phyloP scores from a whole-genome alignment of 2,797 vertebrate genomes.

The Takifugu ocellatus region DNA sequence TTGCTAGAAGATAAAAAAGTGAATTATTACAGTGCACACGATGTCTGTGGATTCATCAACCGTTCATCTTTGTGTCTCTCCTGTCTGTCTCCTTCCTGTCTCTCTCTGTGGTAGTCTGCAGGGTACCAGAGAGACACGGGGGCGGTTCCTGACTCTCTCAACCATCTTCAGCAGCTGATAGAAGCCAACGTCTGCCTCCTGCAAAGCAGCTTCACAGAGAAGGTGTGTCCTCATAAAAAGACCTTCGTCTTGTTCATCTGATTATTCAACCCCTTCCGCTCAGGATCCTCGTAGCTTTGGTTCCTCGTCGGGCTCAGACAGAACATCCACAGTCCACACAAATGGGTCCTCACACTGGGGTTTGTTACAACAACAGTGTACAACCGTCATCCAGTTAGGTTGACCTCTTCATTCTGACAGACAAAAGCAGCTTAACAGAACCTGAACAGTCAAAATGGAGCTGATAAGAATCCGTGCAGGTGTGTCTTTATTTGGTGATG shows the following conservation, averaged over 20 bases:
- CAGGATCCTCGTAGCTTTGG: too few relatives aligned
- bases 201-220: not conserved
- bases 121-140: constrained; percentile 24
- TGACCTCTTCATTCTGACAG: not conserved
- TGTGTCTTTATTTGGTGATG: constrained; percentile 13
- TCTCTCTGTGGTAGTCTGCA: constrained; percentile 31
- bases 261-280: not conserved
- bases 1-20: too few relatives aligned
- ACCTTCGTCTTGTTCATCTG: not conserved
- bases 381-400: not conserved
- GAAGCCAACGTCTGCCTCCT: constrained; percentile 48
- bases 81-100: not conserved
- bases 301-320: too few relatives aligned
- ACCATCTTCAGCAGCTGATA: constrained; percentile 50
- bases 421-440: constrained; percentile 6
- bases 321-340: too few relatives aligned
- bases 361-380: not conserved
- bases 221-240: not conserved
- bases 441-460: constrained; percentile 4
- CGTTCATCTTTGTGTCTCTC: too few relatives aligned
- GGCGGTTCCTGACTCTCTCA: constrained; percentile 34
- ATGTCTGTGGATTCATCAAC: not conserved
- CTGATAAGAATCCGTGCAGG: constrained; percentile 1
- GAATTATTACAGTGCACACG: too few relatives aligned
- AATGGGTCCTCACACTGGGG: not conserved